phyloP scores from a whole-genome alignment of 1,140 invertebrate genomes.

The Pseudoatta argentina region DNA sequence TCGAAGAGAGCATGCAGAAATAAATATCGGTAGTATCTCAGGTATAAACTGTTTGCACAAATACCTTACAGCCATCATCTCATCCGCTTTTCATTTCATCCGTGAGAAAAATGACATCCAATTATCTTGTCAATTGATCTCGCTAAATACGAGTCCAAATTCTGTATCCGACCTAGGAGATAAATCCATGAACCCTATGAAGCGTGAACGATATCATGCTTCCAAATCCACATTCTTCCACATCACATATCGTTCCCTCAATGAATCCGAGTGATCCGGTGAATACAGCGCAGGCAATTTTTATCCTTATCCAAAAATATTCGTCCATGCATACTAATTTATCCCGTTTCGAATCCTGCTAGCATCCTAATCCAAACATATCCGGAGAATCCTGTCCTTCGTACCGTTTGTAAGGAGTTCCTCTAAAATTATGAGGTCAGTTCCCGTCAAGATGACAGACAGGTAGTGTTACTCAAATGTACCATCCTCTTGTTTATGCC shows the following conservation, averaged over 20 bases:
- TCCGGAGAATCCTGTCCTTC: constrained; percentile 74
- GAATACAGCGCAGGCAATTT: constrained; percentile 73
- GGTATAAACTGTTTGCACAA: constrained; percentile 75
- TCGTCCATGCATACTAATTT: constrained; percentile 74
- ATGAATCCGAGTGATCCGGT: constrained; percentile 72
- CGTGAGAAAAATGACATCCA: constrained; percentile 75
- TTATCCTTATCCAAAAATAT: constrained; percentile 80
- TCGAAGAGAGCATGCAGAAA: constrained; percentile 77
- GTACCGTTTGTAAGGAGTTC: constrained; percentile 59
- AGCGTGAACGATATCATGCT: constrained; percentile 71
- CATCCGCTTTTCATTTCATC: constrained; percentile 68
- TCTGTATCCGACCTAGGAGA: constrained; percentile 78
- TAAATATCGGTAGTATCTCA: constrained; percentile 71
- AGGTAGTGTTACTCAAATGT: constrained; percentile 59
- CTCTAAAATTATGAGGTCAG: constrained; percentile 70
- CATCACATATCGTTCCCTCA: constrained; percentile 65
- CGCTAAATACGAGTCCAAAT: constrained; percentile 70
- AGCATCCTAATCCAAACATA: constrained; percentile 71
- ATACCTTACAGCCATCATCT: constrained; percentile 75
- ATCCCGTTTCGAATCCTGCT: constrained; percentile 67
- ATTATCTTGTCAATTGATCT: constrained; percentile 68
- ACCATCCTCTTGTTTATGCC: constrained; percentile 69
- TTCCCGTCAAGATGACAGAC: constrained; percentile 67
- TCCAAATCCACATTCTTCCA: constrained; percentile 79
- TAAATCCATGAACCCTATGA: constrained; percentile 78